phyloP scores from a whole-genome alignment of 2,888 invertebrate species.

The Pogonocherus hispidulus region DNA sequence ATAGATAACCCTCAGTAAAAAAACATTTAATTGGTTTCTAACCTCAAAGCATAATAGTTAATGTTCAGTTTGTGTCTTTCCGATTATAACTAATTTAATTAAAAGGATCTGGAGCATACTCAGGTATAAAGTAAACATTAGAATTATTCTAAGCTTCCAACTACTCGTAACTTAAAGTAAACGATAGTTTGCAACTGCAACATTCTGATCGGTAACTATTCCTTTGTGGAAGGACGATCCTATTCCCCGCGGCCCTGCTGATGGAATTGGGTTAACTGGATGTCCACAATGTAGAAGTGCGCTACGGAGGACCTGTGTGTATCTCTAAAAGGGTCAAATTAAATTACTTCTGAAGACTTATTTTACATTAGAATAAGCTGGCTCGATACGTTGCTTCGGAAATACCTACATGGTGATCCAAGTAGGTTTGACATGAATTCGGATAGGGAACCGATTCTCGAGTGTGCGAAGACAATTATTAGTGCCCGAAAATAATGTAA shows the following conservation, averaged over 20 bases:
- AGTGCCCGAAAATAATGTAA: too few species aligned
- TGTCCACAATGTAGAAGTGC: not conserved
- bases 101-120: not conserved
- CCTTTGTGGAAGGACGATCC: not conserved
- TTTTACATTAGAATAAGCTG: not conserved
- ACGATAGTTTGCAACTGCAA: constrained; percentile 5
- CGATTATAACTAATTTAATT: not conserved
- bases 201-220: not conserved
- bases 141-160: not conserved
- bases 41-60: too few species aligned
- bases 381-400: too few species aligned
- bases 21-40: too few species aligned
- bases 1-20: too few species aligned
- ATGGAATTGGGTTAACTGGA: constrained; percentile 1
- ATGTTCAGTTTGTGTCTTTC: too few species aligned
- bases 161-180: constrained; percentile 6
- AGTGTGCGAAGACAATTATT: too few species aligned
- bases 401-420: too few species aligned
- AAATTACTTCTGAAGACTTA: not conserved
- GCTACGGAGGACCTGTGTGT: not conserved
- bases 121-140: not conserved
- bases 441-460: too few species aligned
- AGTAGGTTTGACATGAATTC: too few species aligned
- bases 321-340: constrained; percentile 2
- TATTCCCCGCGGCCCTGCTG: not conserved